Conservation (phyloP, 1,140 invertebrate genomes). For the Brachionus manjavacas region DNA sequence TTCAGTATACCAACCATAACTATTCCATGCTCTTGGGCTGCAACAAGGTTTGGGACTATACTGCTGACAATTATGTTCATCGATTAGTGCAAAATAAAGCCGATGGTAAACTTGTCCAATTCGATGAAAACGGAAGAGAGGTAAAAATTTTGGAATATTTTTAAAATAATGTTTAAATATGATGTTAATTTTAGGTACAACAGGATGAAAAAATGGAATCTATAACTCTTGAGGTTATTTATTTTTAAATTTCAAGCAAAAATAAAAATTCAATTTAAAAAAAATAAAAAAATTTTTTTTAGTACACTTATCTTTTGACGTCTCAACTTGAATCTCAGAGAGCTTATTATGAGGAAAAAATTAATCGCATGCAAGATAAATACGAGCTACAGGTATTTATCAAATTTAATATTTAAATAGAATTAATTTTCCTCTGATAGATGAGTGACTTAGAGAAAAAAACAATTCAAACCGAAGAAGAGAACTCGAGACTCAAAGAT, state of each 20-base stretch:
- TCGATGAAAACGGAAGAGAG: conserved; percentile 52
- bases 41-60: conserved; percentile 98
- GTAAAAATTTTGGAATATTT: conserved; percentile 60
- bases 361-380: conserved; percentile 62
- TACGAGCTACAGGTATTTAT: background rate
- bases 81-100: conserved; percentile 86
- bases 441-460: conserved; percentile 43
- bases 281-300: too few relatives aligned
- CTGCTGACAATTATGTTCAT: conserved; percentile 94
- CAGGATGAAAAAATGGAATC: conserved; percentile 47
- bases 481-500: conserved; percentile 49
- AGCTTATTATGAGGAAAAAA: conserved; percentile 80
- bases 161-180: conserved; percentile 12
- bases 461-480: conserved; percentile 45
- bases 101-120: conserved; percentile 92
- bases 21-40: conserved; percentile 88
- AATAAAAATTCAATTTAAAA: conserved; percentile 45
- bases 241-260: background rate
- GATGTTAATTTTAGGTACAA: background rate
- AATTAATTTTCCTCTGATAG: background rate
- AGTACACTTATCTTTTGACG: conserved; percentile 94
- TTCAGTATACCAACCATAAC: conserved; percentile 86
- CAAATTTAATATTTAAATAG: background rate
- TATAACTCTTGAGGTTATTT: conserved; percentile 43
- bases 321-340: conserved; percentile 91